Base-by-base conservation (phyloP, 2,113 vertebrate genomes). In the Nicator chloris region DNA sequence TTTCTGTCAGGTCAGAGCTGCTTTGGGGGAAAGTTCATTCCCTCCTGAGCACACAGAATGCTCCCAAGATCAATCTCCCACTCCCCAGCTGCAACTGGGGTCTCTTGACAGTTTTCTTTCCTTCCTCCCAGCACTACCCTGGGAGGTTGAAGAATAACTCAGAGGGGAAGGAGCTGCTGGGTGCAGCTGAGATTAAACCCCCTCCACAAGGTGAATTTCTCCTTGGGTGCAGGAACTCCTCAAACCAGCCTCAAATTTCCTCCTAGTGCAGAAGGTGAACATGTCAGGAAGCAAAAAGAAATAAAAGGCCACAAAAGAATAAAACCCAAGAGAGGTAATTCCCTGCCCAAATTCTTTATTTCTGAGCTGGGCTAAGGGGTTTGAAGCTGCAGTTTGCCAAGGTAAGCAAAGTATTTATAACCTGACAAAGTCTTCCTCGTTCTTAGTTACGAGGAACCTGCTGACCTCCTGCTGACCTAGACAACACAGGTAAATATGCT, bases 321-420 rank as follows among this genome's bases (percentile, higher is more conserved):
- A 77, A 92, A 88, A 51, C 16, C 11, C 1, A 1, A 27, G 15
- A 18, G 30, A 24, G 45, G 33, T 5, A 57, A 60, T 68, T 75
- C 57, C 93, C 60, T 82, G 27, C 3, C 2, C 1, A 8, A 71
- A 84, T n/a, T 49, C 3, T 68, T 75, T 12, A 28, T 78, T 86
- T 71, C 51, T 31, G 14, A 88, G 81, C 69, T 76, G 31, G 69
- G 37, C 65, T 77, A 44, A 69, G 35, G 65, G 56, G 35, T 84
- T 78, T 50, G 49, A 76, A 86, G 37, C 31, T 64, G 69, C 44
- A 78, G 49, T 88, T 93, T 96, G 82, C 64, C 80, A 82, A 86
- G 73, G 76, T 72, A 92, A 95, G 88, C 90, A 92, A 83, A 95
- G 79, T 73, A 91, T 96, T 97, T 96, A 71, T 24, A 96, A 39